phyloP scores from a whole-genome alignment of 2,888 invertebrate genomes.

The Torymus texanus region DNA sequence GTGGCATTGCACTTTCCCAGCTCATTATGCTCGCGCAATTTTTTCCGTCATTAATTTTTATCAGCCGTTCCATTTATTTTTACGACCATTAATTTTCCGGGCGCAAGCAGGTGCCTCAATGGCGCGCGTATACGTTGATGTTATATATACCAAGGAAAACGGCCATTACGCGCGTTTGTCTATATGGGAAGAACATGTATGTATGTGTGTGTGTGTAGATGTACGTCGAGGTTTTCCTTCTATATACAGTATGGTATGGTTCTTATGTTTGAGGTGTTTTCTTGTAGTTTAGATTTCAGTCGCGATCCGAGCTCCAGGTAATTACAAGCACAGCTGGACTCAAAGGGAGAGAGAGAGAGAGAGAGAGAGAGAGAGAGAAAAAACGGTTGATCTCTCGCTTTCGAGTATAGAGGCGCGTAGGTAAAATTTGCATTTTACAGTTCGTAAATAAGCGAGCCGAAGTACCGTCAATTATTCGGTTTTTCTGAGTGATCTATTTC shows the following conservation, averaged over 20 bases:
- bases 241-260: background rate
- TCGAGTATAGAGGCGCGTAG: too few species aligned
- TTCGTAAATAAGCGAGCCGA: too few species aligned
- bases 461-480: too few species aligned
- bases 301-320: background rate
- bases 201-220: too few species aligned
- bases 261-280: background rate
- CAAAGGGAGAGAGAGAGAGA: too few species aligned
- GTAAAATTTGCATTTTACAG: too few species aligned
- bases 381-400: too few species aligned
- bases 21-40: conserved; percentile 52
- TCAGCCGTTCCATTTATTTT: conserved; percentile 55
- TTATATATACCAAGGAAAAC: conserved; percentile 17
- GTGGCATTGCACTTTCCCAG: conserved; percentile 45
- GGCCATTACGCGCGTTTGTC: conserved; percentile 38
- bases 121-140: background rate
- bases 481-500: too few species aligned
- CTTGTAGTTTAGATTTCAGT: background rate
- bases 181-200: background rate
- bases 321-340: too few species aligned
- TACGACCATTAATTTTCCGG: conserved; percentile 55
- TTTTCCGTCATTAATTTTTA: conserved; percentile 55
- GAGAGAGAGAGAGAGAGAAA: too few species aligned
- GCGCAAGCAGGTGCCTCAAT: conserved; percentile 14
- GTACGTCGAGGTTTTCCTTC: too few species aligned